phyloP scores from a whole-genome alignment of 2,113 vertebrate genomes.

The Xiphorhynchus elegans region DNA sequence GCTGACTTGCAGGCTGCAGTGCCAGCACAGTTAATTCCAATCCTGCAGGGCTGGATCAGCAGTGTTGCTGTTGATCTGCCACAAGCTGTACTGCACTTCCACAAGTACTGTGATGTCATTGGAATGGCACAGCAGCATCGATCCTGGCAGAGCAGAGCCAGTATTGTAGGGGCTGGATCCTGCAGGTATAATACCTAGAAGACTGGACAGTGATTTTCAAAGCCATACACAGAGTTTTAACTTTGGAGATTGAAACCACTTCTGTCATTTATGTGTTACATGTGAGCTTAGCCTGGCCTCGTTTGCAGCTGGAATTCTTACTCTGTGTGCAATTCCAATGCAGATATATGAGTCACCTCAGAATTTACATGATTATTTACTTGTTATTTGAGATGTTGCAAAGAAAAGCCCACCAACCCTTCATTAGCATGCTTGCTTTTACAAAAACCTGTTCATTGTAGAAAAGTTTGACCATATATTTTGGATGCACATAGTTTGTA shows the following conservation, averaged over 20 bases:
- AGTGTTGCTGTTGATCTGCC: not conserved
- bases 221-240: not conserved
- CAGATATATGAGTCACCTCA: not conserved
- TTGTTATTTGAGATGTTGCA: not conserved
- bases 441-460: not conserved
- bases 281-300: not conserved
- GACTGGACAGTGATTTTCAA: not conserved
- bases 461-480: not conserved
- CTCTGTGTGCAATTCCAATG: not conserved
- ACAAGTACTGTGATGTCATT: rapidly evolving
- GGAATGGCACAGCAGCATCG: not conserved
- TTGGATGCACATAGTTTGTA: not conserved
- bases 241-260: not conserved
- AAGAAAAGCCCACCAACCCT: not conserved
- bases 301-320: not conserved
- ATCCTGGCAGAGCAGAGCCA: not conserved
- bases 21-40: not conserved
- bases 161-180: rapidly evolving
- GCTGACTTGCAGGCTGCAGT: not conserved
- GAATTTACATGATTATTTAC: not conserved
- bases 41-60: not conserved
- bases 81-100: not conserved
- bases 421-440: not conserved
- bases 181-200: not conserved
- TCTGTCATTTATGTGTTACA: not conserved